Percentiles rank a stretch among this genome's conserved stretches.
phyloP scores from a whole-genome alignment of 2,113 vertebrate genomes.

The Misgurnus anguillicaudatus region DNA sequence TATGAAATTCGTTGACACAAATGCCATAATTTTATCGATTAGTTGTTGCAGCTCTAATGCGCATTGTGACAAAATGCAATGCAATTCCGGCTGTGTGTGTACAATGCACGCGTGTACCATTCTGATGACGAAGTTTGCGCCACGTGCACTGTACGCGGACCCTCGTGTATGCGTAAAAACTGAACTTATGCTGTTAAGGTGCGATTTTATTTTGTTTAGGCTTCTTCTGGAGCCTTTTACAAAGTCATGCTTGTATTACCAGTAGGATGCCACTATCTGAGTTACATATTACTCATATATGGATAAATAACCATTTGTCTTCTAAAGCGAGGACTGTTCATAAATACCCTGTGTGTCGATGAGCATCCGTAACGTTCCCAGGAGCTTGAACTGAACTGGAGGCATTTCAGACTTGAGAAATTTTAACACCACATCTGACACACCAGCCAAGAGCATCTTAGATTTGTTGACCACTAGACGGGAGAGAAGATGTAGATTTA shows the following conservation, averaged over 20 bases:
- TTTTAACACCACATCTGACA: slow-evolving; percentile 92
- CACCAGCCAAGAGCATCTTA: slow-evolving; percentile 94
- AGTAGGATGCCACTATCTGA: neutral
- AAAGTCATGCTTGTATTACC: neutral
- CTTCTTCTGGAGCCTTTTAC: too few species aligned
- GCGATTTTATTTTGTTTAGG: too few species aligned
- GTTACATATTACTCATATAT: neutral
- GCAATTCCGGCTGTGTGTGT: too few species aligned
- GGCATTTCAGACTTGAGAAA: slow-evolving; percentile 98
- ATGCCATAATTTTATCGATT: too few species aligned
- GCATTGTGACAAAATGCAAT: too few species aligned
- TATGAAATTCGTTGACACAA: too few species aligned
- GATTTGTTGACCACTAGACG: slow-evolving; percentile 95
- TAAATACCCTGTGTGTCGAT: slow-evolving; percentile 94
- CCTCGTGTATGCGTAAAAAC: too few species aligned
- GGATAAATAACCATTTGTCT: neutral
- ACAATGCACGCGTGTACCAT: too few species aligned
- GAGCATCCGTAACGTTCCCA: slow-evolving; percentile 97
- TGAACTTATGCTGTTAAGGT: too few species aligned
- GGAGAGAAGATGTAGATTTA: slow-evolving; percentile 50
- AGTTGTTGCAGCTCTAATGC: too few species aligned
- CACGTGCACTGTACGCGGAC: too few species aligned
- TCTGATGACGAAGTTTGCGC: too few species aligned
- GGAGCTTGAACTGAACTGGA: slow-evolving; percentile 95
- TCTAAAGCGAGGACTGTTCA: neutral